Percentiles rank a stretch among this genome's conserved stretches.
These are phyloP conservation scores for Troglohyphantes excavatus DNA, from an alignment of 2,888 invertebrate species.

Conservation along the genomic window DNA sequence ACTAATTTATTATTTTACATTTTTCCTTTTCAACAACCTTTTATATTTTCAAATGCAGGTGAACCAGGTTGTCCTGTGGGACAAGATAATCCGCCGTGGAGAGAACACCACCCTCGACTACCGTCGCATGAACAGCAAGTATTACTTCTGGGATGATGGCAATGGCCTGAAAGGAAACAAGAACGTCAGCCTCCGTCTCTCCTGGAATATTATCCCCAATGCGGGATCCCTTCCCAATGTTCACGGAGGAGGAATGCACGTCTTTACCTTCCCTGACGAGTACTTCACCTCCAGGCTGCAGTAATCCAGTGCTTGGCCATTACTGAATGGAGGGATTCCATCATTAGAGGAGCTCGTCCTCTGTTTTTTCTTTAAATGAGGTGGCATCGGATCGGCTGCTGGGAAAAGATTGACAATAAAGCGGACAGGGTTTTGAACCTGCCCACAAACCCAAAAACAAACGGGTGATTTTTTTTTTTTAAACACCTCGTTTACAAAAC, in stretches of 20 bases:
- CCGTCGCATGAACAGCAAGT: conserved; percentile 97
- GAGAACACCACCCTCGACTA: conserved; percentile 96
- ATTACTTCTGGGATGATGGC: conserved; percentile 99
- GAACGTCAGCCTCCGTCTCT: conserved; percentile 96
- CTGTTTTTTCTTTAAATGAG: no score
- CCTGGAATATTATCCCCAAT: conserved; percentile 99
- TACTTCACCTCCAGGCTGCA: conserved; percentile 86
- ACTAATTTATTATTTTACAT: no score
- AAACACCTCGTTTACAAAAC: no score
- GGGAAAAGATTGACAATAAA: no score
- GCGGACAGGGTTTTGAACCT: no score
- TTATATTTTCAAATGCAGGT: conserved; percentile 78
- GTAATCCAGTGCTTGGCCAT: background rate
- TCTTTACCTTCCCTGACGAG: conserved; percentile 94
- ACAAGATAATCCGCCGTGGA: conserved; percentile 96
- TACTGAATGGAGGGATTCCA: no score
- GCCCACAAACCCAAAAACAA: no score
- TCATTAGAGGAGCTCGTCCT: no score
- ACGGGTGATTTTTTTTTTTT: no score
- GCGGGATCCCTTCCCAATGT: conserved; percentile 96
- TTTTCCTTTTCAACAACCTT: no score
- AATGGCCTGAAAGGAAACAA: conserved; percentile 96
- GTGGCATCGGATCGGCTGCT: no score
- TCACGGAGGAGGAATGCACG: conserved; percentile 90
- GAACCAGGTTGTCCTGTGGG: conserved; percentile 95